Evolutionary conservation across 2,797 vertebrate species (phyloP).

Genomic region (Sarcoramphus papa): DNA sequence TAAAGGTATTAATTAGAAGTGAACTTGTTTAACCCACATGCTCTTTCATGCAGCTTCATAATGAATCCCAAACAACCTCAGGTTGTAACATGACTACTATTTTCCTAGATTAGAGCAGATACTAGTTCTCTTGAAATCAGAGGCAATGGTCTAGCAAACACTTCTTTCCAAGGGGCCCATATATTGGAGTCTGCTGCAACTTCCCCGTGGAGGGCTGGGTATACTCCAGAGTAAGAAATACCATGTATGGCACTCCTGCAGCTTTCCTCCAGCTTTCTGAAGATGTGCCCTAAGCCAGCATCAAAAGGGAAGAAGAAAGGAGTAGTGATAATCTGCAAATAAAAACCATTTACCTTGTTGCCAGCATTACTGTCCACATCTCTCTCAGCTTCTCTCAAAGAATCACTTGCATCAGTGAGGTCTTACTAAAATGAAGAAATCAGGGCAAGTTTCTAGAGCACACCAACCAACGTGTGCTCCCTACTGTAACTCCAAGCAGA

Average conservation of each 20-base stretch:
- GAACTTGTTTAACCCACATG: conserved; percentile 8
- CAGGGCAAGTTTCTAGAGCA: not conserved
- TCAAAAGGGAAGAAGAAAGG: not conserved
- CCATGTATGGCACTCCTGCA: rapidly evolving
- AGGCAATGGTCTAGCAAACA: not conserved
- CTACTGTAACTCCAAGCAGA: not conserved
- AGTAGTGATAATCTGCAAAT: not conserved
- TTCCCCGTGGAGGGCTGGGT: not conserved
- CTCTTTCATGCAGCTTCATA: conserved; percentile 36
- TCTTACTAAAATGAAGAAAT: not conserved
- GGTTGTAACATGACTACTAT: conserved; percentile 18
- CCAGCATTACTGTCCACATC: not conserved
- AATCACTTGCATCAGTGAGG: not conserved
- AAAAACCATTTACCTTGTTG: not conserved
- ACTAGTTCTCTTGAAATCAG: not conserved
- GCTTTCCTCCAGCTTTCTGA: not conserved
- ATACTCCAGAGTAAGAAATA: not conserved
- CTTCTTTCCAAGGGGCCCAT: not conserved
- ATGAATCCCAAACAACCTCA: conserved; percentile 33
- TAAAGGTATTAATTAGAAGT: conserved; percentile 46
- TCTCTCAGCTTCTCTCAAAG: not conserved
- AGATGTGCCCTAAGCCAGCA: not conserved
- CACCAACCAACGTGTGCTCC: rapidly evolving
- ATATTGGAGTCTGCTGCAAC: not conserved
- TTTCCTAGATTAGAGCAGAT: not conserved